Evolutionary conservation across 2,888 invertebrate genomes (phyloP), one percentile per base, ranked within the genome.

Genomic region (Phortica magna): DNA sequence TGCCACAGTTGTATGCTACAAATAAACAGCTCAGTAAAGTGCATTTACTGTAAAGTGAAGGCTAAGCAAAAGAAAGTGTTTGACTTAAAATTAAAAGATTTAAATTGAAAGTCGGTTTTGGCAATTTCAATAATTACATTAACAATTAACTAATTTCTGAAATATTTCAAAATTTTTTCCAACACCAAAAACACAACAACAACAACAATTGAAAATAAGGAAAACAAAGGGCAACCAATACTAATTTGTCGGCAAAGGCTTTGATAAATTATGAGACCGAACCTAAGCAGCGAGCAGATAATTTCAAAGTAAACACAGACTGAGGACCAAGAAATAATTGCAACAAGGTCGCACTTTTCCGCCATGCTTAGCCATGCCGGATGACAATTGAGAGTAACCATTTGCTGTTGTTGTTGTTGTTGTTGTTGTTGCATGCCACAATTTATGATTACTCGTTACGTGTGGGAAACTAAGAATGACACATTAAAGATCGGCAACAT

Each of bases 401-500:
- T 5, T 17, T 48, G 17, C 7, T 43, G 68, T 7, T 68, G 68
- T 43, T 42, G 31, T 61, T 74, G 74, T 67, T 19, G n/a, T 19
- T 61, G 61, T 22, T 12, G 22, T 19, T 17, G 22, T 61, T 17
- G 17, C 22, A 61, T 22, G 61, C 22, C 22, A 61, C 10, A 17
- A 3, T 17, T 59, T 41, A 67, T 67, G 67, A 67, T 67, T 67
- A 42, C 67, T 42, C 14, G n/a, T 67, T 64, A 48, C 41, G n/a
- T 67, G 77, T 76, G 80, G 76, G 79, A 79, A 77, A 76, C 75
- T 71, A 77, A 31, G 77, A 79, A 77, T 74, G 67, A 74, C 81
- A 82, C 78, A 76, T 80, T 64, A 67, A 76, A 77, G 78, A 84
- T 76, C 76, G 14, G 48, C 14, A 48, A 19, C 61, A 61, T 7